Evolutionary conservation across 1,140 invertebrate species (phyloP).

Genomic region (Solenopsis invicta): DNA sequence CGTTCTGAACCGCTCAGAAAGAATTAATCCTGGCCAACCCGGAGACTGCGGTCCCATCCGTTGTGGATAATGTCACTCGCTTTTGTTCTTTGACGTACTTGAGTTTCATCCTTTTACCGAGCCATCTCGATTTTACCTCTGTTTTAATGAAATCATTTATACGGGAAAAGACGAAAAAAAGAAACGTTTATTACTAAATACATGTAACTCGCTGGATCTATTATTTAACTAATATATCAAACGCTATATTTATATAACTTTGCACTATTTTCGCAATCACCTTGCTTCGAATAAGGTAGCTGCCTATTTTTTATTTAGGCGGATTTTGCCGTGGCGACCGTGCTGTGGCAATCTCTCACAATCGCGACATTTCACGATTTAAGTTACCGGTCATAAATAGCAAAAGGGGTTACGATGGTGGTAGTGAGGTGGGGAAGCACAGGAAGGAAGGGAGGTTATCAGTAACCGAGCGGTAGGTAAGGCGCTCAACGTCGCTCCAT

Average conservation of each 20-base stretch:
- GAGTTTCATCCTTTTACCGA: conserved; percentile 22
- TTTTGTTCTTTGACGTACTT: conserved; percentile 55
- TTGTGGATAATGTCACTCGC: conserved; percentile 53
- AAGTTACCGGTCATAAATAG: conserved; percentile 83
- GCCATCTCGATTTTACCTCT: conserved; percentile 5
- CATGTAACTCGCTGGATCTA: neutral
- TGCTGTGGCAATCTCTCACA: conserved; percentile 75
- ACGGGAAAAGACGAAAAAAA: neutral
- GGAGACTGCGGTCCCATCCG: conserved; percentile 45
- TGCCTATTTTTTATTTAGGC: conserved; percentile 16
- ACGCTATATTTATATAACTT: neutral
- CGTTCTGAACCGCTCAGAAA: conserved; percentile 53
- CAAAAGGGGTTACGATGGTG: conserved; percentile 72
- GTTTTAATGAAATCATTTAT: conserved; percentile 13
- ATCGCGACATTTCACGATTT: conserved; percentile 77
- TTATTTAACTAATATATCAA: neutral
- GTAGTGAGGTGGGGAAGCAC: conserved; percentile 45
- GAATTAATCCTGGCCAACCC: conserved; percentile 67
- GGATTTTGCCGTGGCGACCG: conserved; percentile 6
- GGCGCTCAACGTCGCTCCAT: conserved; percentile 81
- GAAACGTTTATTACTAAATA: conserved; percentile 2
- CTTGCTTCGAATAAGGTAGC: neutral
- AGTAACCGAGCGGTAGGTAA: conserved; percentile 78
- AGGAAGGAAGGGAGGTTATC: conserved; percentile 78
- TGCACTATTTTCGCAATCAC: neutral